These are phyloP conservation scores for Xiphophorus hellerii DNA, from an alignment of 2,113 vertebrate species.

Conservation along the genomic window DNA sequence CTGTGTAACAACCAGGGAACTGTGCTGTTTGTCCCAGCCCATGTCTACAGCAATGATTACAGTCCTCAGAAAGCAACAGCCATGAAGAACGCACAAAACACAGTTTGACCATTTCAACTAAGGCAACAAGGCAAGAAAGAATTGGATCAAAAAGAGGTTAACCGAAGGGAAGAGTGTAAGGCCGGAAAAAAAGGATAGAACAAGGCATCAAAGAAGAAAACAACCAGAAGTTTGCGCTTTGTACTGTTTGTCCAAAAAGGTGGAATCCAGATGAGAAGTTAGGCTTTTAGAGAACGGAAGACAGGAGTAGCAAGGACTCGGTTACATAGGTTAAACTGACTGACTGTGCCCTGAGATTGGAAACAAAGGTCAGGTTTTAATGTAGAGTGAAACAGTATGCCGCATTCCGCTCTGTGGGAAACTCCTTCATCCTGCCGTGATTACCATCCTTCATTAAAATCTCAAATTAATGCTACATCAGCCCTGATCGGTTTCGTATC, in stretches of 20 bases:
- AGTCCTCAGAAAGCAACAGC: constrained; percentile 1
- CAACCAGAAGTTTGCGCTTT: constrained; percentile 5
- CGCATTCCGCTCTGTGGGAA: constrained; percentile 9
- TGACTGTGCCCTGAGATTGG: not conserved
- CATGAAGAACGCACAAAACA: not conserved
- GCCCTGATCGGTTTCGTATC: constrained; percentile 32
- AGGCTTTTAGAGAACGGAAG: not conserved
- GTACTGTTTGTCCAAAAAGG: not conserved
- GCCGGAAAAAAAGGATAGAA: constrained; percentile 38
- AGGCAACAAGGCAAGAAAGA: constrained; percentile 68
- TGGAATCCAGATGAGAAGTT: constrained; percentile 2
- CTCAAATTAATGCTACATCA: constrained; percentile 34
- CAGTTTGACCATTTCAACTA: constrained; percentile 25
- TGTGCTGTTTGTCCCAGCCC: not conserved
- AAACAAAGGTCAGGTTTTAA: not conserved
- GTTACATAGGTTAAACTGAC: not conserved
- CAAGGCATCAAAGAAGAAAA: constrained; percentile 53
- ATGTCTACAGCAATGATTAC: not conserved
- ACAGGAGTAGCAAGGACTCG: not conserved
- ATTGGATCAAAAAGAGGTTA: constrained; percentile 39
- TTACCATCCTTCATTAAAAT: constrained; percentile 48
- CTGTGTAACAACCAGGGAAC: not conserved
- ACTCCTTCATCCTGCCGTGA: not conserved
- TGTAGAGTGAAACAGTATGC: constrained; percentile 2
- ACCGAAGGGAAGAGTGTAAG: constrained; percentile 24